phyloP scores from a whole-genome alignment of 2,797 vertebrate species.

The Esox masquinongy region DNA sequence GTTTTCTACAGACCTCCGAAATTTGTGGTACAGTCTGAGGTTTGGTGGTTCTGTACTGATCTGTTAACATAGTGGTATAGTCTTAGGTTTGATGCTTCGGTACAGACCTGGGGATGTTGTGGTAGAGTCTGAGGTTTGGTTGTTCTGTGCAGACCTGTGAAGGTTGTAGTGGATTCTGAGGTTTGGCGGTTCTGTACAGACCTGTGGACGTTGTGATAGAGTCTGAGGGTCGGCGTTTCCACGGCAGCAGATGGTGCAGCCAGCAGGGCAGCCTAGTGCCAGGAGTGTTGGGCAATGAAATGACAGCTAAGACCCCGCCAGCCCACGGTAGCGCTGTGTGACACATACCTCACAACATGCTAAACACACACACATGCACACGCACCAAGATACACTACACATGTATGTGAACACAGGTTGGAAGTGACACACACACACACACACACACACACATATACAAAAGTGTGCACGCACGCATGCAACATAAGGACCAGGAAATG shows the following conservation, averaged over 20 bases:
- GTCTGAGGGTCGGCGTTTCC: constrained; percentile 62
- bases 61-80: too few relatives aligned
- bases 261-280: constrained; percentile 76
- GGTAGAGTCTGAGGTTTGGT: too few relatives aligned
- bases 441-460: too few relatives aligned
- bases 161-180: not conserved
- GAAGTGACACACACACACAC: too few relatives aligned
- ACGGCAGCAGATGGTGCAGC: constrained; percentile 77
- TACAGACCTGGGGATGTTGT: too few relatives aligned
- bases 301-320: constrained; percentile 66
- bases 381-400: not conserved
- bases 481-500: constrained; percentile 12
- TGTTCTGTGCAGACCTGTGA: too few relatives aligned
- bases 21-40: too few relatives aligned
- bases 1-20: too few relatives aligned
- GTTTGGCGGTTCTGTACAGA: constrained; percentile 16
- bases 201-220: constrained; percentile 37
- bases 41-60: too few relatives aligned
- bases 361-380: not conserved
- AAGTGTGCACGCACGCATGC: too few relatives aligned
- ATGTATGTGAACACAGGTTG: too few relatives aligned
- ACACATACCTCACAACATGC: constrained; percentile 61
- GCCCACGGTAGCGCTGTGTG: constrained; percentile 69
- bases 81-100: too few relatives aligned
- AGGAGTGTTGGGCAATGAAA: constrained; percentile 78